Base-by-base conservation (phyloP, 2,888 invertebrate species). In the Choristoneura rosaceana region DNA sequence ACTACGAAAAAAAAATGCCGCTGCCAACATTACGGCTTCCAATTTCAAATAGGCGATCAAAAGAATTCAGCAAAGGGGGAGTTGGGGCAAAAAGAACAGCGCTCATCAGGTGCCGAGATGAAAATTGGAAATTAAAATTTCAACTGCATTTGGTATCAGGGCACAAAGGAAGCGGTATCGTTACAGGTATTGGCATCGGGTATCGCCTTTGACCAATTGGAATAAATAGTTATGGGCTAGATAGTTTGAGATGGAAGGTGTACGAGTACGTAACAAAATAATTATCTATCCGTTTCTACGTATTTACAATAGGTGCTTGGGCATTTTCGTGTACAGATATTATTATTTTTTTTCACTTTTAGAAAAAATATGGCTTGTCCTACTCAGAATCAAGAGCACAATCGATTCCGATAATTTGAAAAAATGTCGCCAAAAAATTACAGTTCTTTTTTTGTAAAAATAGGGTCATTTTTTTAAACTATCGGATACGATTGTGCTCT, bases 111-210 rank as follows among this genome's bases (percentile, higher is more conserved):
- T 76, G 77, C 62, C 64, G 78, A 78, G 71, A 74, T 77, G 82
- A 81, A 86, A 87, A 89, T 89, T 87, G 85, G 73, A 88, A 87
- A 89, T 89, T 88, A 89, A 89, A 87, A 88, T 87, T 87, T 87
- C 80, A 82, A 75, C 77, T 81, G 77, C 77, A 77, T 78, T 78
- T 77, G 73, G 78, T 80, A 80, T 80, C 79, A 69, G 76, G 75
- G 47, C 60, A 71, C 71, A 71, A 71, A 71, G 71, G 71, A 71
- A 71, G 4, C 3, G 62, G 62, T 78, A 81, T 15, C 52, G 52
- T 77, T 76, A 55, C 17, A 12, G 74, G 73, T 80, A 87, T 87
- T 85, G 86, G 85, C 81, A 75, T 71, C 71, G 50, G 69, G 73
- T 77, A 79, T 77, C 76, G 75, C 85, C 88, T 89, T 89, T 89